Evolutionary conservation across 2,113 vertebrate genomes (phyloP).

Genomic region (Podiceps cristatus): DNA sequence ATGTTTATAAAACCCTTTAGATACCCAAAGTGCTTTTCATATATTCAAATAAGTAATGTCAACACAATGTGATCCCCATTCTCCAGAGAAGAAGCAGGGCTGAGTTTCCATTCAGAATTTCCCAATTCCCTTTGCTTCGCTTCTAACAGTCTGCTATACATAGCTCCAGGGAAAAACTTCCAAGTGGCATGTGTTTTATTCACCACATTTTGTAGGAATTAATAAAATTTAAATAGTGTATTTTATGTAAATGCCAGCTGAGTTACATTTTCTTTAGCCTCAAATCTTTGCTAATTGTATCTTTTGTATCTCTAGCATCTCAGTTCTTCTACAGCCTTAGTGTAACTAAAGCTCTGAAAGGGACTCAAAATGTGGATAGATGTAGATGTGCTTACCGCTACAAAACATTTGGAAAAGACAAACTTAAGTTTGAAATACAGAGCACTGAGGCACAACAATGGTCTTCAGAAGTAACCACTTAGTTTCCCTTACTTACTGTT

Average conservation of each 20-base stretch:
- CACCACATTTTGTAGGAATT: conserved; percentile 60
- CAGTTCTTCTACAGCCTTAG: conserved; percentile 45
- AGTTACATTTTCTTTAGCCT: neutral
- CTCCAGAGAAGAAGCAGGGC: neutral
- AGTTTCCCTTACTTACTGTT: neutral
- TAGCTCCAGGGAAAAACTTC: conserved; percentile 36
- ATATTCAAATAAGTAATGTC: neutral
- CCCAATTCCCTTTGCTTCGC: neutral
- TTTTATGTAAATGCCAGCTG: conserved; percentile 56
- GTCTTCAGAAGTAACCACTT: conserved; percentile 52
- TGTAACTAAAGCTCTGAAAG: conserved; percentile 58
- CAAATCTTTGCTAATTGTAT: too few species aligned
- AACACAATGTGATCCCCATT: neutral
- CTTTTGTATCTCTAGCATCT: conserved; percentile 39
- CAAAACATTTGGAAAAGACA: conserved; percentile 38
- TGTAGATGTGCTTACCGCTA: conserved; percentile 19
- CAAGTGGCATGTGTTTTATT: conserved; percentile 59
- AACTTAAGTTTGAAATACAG: conserved; percentile 64
- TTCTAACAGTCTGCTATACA: conserved; percentile 44
- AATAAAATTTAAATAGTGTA: conserved; percentile 47
- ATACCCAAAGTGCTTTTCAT: neutral
- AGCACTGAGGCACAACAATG: neutral
- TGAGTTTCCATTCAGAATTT: neutral
- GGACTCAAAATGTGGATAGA: conserved; percentile 8
- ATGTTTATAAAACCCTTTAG: neutral